A percentile compares a stretch with the other conserved stretches of the same genome.
Evolutionary conservation across 2,797 vertebrate species (phyloP).

Genomic region (Halcyon smyrnensis): DNA sequence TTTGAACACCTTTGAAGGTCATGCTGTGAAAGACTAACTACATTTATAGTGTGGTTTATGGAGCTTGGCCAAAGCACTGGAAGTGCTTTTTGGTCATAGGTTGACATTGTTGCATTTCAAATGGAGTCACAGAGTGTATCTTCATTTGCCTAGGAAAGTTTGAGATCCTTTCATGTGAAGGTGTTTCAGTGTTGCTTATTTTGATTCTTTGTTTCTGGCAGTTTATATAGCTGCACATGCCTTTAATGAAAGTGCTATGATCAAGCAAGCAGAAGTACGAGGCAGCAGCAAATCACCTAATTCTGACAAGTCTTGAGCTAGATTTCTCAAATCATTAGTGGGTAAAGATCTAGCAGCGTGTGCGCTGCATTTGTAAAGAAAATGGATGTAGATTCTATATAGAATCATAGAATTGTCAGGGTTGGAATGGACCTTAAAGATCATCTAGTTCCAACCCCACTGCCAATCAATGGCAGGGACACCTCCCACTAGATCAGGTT

Average conservation of each 20-base stretch:
- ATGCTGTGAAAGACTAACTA: neutral
- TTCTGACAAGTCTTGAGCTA: neutral
- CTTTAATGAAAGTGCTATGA: neutral
- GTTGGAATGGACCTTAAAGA: no score
- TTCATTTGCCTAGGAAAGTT: conserved; percentile 8
- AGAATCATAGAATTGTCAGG: no score
- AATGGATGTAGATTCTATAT: neutral
- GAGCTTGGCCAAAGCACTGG: conserved; percentile 39
- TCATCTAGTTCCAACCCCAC: no score
- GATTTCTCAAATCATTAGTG: neutral
- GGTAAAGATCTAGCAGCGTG: neutral
- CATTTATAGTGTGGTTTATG: conserved; percentile 27
- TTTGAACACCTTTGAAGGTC: conserved; percentile 60
- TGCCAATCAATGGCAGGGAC: no score
- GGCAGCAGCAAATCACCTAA: neutral
- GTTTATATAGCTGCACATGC: neutral
- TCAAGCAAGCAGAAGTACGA: neutral
- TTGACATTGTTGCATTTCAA: neutral
- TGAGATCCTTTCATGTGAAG: neutral
- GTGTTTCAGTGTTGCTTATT: neutral
- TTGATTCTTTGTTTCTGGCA: neutral
- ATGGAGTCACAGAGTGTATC: neutral
- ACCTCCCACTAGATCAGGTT: no score
- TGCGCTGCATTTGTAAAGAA: neutral
- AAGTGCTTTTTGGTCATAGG: neutral